Base-by-base conservation (phyloP, 2,888 invertebrate species). In the Meteorus cinctellus region DNA sequence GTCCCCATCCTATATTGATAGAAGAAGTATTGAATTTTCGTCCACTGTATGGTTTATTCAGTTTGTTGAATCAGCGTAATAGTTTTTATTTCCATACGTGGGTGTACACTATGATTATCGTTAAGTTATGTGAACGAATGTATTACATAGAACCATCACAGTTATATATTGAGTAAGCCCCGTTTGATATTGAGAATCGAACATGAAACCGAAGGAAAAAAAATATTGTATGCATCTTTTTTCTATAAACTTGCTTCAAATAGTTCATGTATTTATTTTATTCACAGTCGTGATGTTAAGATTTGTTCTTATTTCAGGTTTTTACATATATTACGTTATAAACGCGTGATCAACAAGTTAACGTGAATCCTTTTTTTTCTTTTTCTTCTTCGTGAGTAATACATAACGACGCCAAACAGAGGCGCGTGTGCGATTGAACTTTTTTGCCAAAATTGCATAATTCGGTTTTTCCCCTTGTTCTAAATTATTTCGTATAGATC, bases 371-470 rank as follows among this genome's bases (percentile, higher is more conserved):
- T n/a, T 16, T 66, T 67, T 10, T 4, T 67, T 60, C 19, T 80
- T 83, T 48, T 81, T 80, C 19, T 81, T 83, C 41, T 81, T 80
- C 19, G 80, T 79, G 74, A 88, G 75, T 24, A 84, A 63, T 71
- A 74, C 68, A 69, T 86, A 86, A 72, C 89, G 83, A 14, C 88
- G 85, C 87, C 86, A 89, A 41, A 89, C 85, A 0, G 89, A 88
- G 16, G 83, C 82, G 76, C 88, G 82, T 0, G 86, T 86, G 81
- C 89, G 82, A n/a, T 83, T 84, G 51, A 89, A 82, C 59, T 84
- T 79, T 76, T 81, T 81, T 0, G 86, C 87, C 65, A 89, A 78
- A 55, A 86, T 85, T 1, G 83, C 63, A 75, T 84, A 87, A 71
- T 83, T 85, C 0, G 81, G 73, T 55, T 60, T 82, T 8, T 78